Evolutionary conservation across 2,797 vertebrate species (phyloP).

Genomic region (Pseudochirops corinnae): DNA sequence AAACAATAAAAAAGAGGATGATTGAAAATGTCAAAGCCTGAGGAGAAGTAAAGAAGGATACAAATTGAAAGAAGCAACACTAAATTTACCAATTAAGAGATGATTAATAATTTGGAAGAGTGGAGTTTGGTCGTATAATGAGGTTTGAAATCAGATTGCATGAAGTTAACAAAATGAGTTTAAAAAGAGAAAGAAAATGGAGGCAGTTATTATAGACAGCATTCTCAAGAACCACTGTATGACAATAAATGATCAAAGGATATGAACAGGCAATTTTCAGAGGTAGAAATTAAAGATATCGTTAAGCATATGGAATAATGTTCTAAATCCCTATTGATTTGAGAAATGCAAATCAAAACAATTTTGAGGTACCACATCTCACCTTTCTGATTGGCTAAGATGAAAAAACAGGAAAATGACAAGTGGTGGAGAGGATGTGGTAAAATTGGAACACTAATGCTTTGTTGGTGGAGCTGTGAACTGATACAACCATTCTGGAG

Average conservation of each 20-base stretch:
- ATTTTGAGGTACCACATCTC: too few species aligned
- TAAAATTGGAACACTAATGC: too few species aligned
- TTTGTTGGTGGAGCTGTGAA: too few species aligned
- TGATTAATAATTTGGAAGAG: background rate
- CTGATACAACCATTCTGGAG: too few species aligned
- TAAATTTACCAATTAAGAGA: background rate
- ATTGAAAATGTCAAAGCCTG: background rate
- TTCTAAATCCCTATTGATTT: too few species aligned
- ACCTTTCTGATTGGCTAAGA: too few species aligned
- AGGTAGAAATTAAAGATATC: too few species aligned
- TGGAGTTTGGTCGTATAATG: background rate
- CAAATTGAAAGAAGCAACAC: background rate
- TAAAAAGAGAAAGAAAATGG: background rate
- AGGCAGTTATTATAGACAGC: background rate
- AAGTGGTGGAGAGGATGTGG: too few species aligned
- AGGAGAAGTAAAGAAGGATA: background rate
- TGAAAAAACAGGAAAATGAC: too few species aligned
- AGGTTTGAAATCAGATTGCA: background rate
- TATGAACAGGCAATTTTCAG: too few species aligned
- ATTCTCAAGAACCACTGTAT: background rate
- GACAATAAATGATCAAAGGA: background rate
- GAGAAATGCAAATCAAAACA: too few species aligned
- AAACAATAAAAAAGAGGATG: background rate
- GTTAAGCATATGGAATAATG: too few species aligned
- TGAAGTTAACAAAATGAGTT: background rate